A percentile compares a stretch with the other conserved stretches of the same genome.
Evolutionary conservation across 2,797 vertebrate genomes (phyloP).

Genomic region (Acrocephalus scirpaceus): DNA sequence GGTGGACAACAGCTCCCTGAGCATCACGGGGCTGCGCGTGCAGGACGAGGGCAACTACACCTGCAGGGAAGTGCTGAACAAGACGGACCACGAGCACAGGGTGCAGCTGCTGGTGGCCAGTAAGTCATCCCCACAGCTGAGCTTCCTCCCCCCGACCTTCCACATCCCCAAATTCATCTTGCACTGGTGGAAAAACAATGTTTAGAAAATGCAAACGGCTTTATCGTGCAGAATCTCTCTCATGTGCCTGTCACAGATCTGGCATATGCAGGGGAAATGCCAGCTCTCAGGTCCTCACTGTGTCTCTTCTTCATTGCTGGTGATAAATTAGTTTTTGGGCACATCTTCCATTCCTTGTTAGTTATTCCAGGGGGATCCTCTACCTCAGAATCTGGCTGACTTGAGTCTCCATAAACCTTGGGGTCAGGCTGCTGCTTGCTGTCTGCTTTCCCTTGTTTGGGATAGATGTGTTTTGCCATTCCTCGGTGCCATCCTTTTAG

Average conservation of each 20-base stretch:
- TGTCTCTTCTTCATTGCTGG: background rate
- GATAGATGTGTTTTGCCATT: background rate
- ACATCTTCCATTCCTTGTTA: background rate
- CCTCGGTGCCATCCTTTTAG: background rate
- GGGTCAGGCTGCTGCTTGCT: background rate
- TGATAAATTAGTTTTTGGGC: background rate
- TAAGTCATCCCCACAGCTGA: conserved; percentile 46
- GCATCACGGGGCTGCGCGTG: conserved; percentile 60
- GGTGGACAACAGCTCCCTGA: conserved; percentile 75
- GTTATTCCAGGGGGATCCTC: background rate
- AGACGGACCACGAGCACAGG: conserved; percentile 18
- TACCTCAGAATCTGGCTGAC: background rate
- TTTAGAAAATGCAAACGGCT: no score
- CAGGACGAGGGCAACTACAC: conserved; percentile 84
- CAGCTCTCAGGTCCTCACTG: background rate
- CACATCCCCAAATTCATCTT: background rate
- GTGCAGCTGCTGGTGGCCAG: conserved; percentile 79
- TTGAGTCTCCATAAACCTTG: background rate
- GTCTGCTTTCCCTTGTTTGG: background rate
- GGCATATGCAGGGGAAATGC: background rate
- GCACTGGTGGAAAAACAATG: background rate
- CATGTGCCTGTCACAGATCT: background rate
- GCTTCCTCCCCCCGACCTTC: background rate
- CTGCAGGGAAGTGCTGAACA: conserved; percentile 74
- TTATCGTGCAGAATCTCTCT: background rate